Evolutionary conservation across 2,888 invertebrate genomes (phyloP), one percentile per base, ranked within the genome.

Genomic region (Heliconius aoede): DNA sequence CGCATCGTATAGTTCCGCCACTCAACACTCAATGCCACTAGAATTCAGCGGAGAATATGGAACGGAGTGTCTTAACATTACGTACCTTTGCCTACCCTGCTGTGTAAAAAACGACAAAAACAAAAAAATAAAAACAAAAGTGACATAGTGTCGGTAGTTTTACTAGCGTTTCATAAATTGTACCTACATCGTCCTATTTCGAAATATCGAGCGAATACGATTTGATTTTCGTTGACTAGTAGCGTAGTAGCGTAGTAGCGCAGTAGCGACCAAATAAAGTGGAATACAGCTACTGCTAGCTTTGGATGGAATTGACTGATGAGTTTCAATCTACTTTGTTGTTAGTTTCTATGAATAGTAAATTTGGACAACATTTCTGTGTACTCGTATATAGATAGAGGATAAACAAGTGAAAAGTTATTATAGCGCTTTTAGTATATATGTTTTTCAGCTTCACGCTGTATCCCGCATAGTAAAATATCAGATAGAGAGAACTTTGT

Each of bases 311-410:
- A 72, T 61, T 60, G 72, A 72, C 72, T 72, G 72, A 72, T 72
- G 72, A 72, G 72, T 72, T 72, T 60, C 32, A 60, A 40, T 61
- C 26, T 72, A 72, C 72, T 72, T 72, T 40, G 72, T 72, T 60
- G 72, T 40, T 72, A 69, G 69, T 69, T 69, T 55, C 69, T 51
- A 55, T 69, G 55, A 69, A 69, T 69, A 55, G 69, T 69, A 69
- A 69, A n/a, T 69, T 69, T 24, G 30, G 30, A 69, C 30, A 55
- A 30, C 30, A 30, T 69, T 32, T 69, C 51, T 32, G 30, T 55
- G 28, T 5, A 24, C 5, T 60, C 58, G 24, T 60, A 15, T 65
- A 36, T 11, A 4, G n/a, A 46, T 55, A n/a, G 4, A 55, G n/a
- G n/a, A 55, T n/a, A n/a, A 4, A 13, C 13, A 40, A 46, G 21